Conservation (phyloP, 1,140 invertebrate genomes). For the Papilio xuthus region DNA sequence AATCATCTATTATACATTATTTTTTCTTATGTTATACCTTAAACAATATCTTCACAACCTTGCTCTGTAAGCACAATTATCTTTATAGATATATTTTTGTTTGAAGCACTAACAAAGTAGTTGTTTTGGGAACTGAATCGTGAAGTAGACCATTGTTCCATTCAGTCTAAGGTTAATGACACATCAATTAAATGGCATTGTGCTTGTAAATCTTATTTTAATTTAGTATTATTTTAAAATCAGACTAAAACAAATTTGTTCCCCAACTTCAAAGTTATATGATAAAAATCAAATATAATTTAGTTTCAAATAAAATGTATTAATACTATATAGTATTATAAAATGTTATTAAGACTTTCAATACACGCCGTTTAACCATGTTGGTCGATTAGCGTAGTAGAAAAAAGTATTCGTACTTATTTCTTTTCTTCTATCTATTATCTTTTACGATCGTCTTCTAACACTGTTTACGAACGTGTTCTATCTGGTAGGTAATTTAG, state of each 20-base stretch:
- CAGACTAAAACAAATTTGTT: neutral
- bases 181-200: neutral
- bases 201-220: neutral
- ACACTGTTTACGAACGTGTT: neutral
- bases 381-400: too few relatives aligned
- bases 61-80: neutral
- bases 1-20: too few relatives aligned
- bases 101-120: neutral
- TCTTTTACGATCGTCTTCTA: neutral
- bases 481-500: neutral
- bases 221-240: neutral
- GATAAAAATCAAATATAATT: too few relatives aligned
- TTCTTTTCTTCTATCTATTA: neutral
- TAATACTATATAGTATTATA: too few relatives aligned
- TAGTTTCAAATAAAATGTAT: too few relatives aligned
- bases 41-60: neutral
- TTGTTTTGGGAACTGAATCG: conserved; percentile 22
- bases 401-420: neutral
- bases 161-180: conserved; percentile 22
- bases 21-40: too few relatives aligned
- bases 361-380: too few relatives aligned
- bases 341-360: too few relatives aligned
- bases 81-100: neutral
- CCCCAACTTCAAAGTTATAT: too few relatives aligned
- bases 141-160: conserved; percentile 11